Percentiles rank a stretch among this genome's conserved stretches.
Evolutionary conservation across 2,113 vertebrate species (phyloP).

Genomic region (Ochotona curzoniae): DNA sequence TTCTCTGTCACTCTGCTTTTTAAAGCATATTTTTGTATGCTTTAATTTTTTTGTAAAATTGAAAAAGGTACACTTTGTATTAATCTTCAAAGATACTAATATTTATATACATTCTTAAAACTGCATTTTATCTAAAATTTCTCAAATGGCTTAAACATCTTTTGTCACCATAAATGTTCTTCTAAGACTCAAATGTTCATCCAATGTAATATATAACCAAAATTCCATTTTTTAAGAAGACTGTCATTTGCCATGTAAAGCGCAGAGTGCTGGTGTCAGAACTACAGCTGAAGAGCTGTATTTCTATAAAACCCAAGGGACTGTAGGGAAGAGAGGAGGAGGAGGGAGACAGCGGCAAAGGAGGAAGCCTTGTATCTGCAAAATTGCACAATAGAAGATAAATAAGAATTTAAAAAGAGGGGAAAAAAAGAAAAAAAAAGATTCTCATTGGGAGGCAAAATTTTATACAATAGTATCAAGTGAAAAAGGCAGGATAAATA

Average conservation of each 20-base stretch:
- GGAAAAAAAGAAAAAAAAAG: background rate
- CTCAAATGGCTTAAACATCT: background rate
- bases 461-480: conserved; percentile 6
- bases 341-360: no score
- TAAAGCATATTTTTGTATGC: no score
- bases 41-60: background rate
- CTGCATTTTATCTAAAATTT: background rate
- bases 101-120: conserved; percentile 8
- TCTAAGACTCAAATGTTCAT: background rate
- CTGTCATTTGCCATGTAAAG: no score
- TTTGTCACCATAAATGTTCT: background rate
- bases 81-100: conserved; percentile 30
- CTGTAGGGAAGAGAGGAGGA: no score
- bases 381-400: no score
- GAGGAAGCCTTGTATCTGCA: no score
- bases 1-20: no score
- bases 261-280: no score
- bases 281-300: no score
- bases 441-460: background rate
- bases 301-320: no score
- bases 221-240: background rate
- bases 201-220: background rate
- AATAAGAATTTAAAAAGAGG: no score
- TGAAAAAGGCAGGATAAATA: background rate
- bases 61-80: background rate